A percentile compares a stretch with the other conserved stretches of the same genome.
These are phyloP conservation scores for Leptinotarsa undecemlineata DNA, from an alignment of 1,140 invertebrate genomes.

Conservation along the genomic window DNA sequence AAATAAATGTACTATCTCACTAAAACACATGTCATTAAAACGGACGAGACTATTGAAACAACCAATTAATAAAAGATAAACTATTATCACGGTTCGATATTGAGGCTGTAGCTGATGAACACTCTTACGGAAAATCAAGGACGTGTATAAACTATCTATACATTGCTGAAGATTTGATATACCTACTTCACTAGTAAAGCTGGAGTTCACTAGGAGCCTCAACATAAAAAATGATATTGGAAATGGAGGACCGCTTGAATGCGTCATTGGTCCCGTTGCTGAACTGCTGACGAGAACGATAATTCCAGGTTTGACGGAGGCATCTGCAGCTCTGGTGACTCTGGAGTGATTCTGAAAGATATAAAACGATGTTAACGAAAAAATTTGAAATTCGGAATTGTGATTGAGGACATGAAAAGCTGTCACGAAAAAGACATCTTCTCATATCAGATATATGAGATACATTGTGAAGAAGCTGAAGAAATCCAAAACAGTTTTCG, in stretches of 20 bases:
- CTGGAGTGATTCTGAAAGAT: constrained; percentile 37
- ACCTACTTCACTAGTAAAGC: constrained; percentile 45
- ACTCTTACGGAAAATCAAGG: no score
- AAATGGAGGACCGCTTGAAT: constrained; percentile 48
- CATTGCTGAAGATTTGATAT: constrained; percentile 7
- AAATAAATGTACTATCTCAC: no score
- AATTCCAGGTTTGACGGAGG: constrained; percentile 32
- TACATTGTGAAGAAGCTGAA: no score
- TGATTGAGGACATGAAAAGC: no score
- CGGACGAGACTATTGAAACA: no score
- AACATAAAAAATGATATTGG: constrained; percentile 48
- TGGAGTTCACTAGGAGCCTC: constrained; percentile 45
- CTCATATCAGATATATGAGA: no score
- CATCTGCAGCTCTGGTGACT: constrained; percentile 26
- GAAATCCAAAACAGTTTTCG: no score
- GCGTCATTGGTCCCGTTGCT: constrained; percentile 40
- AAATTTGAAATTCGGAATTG: background rate
- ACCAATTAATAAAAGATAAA: no score
- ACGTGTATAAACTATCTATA: background rate
- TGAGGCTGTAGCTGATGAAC: no score
- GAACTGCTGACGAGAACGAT: constrained; percentile 45
- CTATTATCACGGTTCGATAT: no score
- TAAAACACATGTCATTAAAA: no score
- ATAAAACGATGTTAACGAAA: background rate
- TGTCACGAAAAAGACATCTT: no score